A percentile compares a stretch with the other conserved stretches of the same genome.
Conservation (phyloP, 2,888 invertebrate species). For the Marasmarcha lunaedactyla region DNA sequence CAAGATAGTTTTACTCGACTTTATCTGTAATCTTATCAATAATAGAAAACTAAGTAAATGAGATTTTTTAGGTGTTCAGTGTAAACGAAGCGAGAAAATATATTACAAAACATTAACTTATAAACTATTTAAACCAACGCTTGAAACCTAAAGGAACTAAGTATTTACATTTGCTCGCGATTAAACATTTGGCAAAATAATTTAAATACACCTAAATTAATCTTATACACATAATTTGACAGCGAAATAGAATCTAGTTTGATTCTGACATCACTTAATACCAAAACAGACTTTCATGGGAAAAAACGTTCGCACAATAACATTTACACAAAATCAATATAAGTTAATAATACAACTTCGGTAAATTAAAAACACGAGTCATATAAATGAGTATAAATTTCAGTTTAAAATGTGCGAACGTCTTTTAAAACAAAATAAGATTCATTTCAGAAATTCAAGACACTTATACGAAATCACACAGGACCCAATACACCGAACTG, state of each 20-base stretch:
- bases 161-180: constrained; percentile 53
- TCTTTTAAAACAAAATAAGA: neutral
- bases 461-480: constrained; percentile 1
- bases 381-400: no score
- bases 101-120: constrained; percentile 2
- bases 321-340: no score
- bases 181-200: constrained; percentile 61
- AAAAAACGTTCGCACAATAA: constrained; percentile 4
- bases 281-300: constrained; percentile 11
- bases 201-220: constrained; percentile 40
- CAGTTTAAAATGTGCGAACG: no score
- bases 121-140: constrained; percentile 20
- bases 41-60: no score
- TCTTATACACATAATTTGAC: constrained; percentile 11
- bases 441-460: neutral
- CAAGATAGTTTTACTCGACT: no score
- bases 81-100: neutral
- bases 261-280: constrained; percentile 20
- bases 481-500: no score
- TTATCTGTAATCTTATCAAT: no score
- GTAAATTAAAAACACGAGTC: no score
- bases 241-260: neutral
- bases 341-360: no score
- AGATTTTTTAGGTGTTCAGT: neutral
- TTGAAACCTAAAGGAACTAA: constrained; percentile 28